Percentiles rank a stretch among this genome's conserved stretches.
Evolutionary conservation across 92 coral and sea anemone genomes (phyloP).

Genomic region (Galaxea fascicularis): DNA sequence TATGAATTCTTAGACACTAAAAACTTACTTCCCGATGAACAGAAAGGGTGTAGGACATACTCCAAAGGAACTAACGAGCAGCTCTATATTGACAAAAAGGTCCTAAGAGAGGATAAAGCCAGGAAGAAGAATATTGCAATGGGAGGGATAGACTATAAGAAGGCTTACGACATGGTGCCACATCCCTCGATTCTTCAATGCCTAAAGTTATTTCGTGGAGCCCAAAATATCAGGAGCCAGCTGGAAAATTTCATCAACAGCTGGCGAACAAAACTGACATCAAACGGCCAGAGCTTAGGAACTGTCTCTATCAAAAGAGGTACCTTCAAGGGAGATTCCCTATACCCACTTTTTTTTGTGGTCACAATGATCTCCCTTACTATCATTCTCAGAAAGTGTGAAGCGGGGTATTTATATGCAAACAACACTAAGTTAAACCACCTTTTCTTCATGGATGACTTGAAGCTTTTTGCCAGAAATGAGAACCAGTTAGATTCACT

Average conservation of each 20-base stretch:
- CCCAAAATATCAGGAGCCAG: constrained; percentile 12
- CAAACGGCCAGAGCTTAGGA: not conserved
- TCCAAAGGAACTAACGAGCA: constrained; percentile 60
- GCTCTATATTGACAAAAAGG: constrained; percentile 48
- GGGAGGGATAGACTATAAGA: constrained; percentile 45
- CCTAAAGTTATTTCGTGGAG: constrained; percentile 31
- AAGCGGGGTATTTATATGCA: too few relatives aligned
- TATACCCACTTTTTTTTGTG: too few relatives aligned
- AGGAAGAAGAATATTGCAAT: constrained; percentile 37
- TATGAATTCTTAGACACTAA: constrained; percentile 37
- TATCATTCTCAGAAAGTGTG: too few relatives aligned
- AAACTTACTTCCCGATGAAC: constrained; percentile 34
- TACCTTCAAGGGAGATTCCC: too few relatives aligned
- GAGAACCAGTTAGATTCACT: too few relatives aligned
- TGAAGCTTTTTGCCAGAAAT: too few relatives aligned
- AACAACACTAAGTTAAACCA: too few relatives aligned
- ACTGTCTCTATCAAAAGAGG: constrained; percentile 12
- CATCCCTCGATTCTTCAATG: constrained; percentile 51
- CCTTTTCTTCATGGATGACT: not conserved
- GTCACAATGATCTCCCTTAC: too few relatives aligned
- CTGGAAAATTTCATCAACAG: constrained; percentile 6
- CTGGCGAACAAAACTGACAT: constrained; percentile 37
- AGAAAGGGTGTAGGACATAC: constrained; percentile 33
- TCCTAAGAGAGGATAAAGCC: constrained; percentile 34
- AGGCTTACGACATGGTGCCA: constrained; percentile 47